Evolutionary conservation across 2,888 invertebrate species (phyloP).

Genomic region (Pharmacophagus antenor): DNA sequence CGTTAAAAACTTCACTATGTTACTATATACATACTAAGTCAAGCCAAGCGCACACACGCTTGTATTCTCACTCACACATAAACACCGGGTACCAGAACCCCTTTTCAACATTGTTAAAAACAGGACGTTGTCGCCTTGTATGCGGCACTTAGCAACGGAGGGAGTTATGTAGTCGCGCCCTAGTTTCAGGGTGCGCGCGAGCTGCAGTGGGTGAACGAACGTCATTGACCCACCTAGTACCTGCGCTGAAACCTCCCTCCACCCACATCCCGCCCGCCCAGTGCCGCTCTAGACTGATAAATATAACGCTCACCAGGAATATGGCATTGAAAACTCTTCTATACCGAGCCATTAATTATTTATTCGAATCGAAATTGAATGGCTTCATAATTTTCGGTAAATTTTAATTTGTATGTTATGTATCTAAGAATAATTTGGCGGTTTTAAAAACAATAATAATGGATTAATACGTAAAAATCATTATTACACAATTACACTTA

Average conservation of each 20-base stretch:
- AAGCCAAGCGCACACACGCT: background rate
- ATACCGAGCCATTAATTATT: constrained; percentile 26
- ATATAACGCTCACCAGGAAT: constrained; percentile 62
- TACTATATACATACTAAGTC: background rate
- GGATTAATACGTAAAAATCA: too few species aligned
- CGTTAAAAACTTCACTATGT: too few species aligned
- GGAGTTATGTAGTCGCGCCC: constrained; percentile 55
- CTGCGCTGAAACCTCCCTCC: constrained; percentile 45
- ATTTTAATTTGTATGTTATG: background rate
- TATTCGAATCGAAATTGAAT: background rate
- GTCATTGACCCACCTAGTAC: constrained; percentile 72
- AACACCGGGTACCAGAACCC: constrained; percentile 7
- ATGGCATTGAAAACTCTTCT: constrained; percentile 65
- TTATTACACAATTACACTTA: too few species aligned
- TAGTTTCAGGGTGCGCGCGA: constrained; percentile 60
- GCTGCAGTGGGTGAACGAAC: constrained; percentile 69
- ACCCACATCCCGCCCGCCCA: constrained; percentile 37
- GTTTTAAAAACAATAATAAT: too few species aligned
- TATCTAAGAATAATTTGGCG: too few species aligned
- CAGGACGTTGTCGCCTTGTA: constrained; percentile 23
- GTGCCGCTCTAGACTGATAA: constrained; percentile 48
- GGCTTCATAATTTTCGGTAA: background rate
- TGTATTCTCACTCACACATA: constrained; percentile 2
- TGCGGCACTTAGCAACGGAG: constrained; percentile 34
- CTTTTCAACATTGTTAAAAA: constrained; percentile 13